Conservation (phyloP, 2,797 vertebrate genomes). For the Pachyuromys duprasi region DNA sequence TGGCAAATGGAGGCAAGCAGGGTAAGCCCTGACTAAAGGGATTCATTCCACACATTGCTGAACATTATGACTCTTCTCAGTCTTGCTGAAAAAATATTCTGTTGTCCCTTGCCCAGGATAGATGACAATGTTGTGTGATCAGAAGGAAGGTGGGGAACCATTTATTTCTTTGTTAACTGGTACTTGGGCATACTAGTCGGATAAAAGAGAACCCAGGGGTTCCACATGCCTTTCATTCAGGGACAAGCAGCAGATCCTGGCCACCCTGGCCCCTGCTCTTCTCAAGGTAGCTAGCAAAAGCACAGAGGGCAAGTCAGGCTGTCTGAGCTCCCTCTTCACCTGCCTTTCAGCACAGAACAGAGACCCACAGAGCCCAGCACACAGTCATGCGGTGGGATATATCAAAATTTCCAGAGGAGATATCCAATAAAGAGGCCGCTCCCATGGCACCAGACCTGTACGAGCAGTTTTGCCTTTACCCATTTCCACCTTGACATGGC, state of each 20-base stretch:
- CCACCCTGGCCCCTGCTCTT: no score
- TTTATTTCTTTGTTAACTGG: background rate
- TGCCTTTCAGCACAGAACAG: background rate
- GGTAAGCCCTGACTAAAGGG: fast-evolving
- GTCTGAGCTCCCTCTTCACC: fast-evolving
- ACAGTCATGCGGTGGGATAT: background rate
- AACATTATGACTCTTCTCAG: background rate
- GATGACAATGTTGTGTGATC: background rate
- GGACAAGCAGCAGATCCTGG: background rate
- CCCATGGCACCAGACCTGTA: no score
- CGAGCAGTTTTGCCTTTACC: background rate
- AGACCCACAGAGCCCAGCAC: background rate
- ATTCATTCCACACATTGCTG: background rate
- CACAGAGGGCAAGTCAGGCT: background rate
- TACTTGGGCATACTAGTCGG: background rate
- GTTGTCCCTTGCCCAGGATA: background rate
- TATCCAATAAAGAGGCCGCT: background rate
- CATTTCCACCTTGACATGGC: background rate
- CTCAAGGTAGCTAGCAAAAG: background rate
- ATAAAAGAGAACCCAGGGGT: fast-evolving
- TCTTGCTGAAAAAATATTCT: background rate
- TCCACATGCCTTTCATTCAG: background rate
- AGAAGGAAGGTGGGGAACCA: background rate
- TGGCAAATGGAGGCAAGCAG: no score
- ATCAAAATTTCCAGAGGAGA: background rate